These are phyloP conservation scores for Nycticorax nycticorax DNA, from an alignment of 2,113 vertebrate species.

Conservation along the genomic window DNA sequence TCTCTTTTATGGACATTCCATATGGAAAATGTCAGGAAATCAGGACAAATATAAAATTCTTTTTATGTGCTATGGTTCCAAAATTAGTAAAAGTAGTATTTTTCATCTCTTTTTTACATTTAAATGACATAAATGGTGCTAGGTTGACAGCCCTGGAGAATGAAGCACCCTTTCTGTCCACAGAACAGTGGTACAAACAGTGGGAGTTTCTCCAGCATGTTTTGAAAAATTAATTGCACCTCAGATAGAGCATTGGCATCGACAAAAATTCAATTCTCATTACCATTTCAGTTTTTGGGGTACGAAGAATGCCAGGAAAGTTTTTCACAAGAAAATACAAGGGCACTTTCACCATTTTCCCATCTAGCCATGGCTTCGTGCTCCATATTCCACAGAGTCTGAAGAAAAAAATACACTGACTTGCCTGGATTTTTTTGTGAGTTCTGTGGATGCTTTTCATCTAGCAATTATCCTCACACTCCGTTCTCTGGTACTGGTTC, in stretches of 20 bases:
- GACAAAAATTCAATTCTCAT: background rate
- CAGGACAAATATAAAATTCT: background rate
- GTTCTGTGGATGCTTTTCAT: background rate
- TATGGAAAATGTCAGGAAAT: background rate
- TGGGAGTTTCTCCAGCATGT: background rate
- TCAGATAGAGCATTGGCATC: background rate
- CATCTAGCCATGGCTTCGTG: background rate
- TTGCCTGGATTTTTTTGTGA: background rate
- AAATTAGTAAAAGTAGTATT: background rate
- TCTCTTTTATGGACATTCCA: background rate
- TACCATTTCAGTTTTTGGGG: background rate
- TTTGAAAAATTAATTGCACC: background rate
- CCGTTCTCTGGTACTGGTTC: background rate
- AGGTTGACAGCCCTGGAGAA: background rate
- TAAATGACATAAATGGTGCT: background rate
- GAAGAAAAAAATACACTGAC: background rate
- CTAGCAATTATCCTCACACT: background rate
- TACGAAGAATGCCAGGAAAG: background rate
- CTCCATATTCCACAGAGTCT: background rate
- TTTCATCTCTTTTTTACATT: too few relatives aligned
- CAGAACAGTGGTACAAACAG: background rate
- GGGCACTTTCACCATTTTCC: fast-evolving
- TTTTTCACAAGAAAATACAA: background rate
- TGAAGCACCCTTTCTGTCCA: background rate
- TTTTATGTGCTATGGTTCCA: background rate